These are phyloP conservation scores for Hypomecis punctinalis DNA, from an alignment of 2,888 invertebrate species.

Conservation along the genomic window DNA sequence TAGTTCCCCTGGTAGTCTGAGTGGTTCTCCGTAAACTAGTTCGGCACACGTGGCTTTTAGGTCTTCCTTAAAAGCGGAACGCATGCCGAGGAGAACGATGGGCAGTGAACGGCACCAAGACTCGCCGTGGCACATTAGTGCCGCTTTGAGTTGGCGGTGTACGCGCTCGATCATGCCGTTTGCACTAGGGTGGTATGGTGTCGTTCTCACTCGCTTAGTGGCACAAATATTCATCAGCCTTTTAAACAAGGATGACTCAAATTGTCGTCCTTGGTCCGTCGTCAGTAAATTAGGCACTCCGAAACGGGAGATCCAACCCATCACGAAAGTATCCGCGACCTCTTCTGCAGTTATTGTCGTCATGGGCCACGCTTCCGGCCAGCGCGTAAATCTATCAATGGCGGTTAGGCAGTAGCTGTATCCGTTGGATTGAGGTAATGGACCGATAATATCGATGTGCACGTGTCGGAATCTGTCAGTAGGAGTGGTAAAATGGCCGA, in stretches of 20 bases:
- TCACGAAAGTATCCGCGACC: neutral
- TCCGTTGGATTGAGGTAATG: neutral
- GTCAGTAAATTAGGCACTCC: neutral
- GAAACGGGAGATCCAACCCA: conserved; percentile 2
- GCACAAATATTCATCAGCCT: neutral
- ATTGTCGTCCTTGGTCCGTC: conserved; percentile 2
- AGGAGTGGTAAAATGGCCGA: neutral
- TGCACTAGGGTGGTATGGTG: no score
- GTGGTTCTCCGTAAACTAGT: neutral
- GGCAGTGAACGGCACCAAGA: neutral
- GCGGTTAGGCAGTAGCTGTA: conserved; percentile 5
- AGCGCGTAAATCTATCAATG: conserved; percentile 1
- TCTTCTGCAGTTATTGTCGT: neutral
- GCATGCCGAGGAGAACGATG: conserved; percentile 1
- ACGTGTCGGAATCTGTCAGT: neutral
- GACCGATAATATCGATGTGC: neutral
- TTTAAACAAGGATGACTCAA: conserved; percentile 1
- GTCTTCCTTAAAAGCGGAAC: conserved; percentile 1
- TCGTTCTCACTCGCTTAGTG: no score
- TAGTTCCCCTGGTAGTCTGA: conserved; percentile 3
- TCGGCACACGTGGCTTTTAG: neutral
- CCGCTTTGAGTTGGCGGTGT: conserved; percentile 2
- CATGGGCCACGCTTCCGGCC: conserved; percentile 3
- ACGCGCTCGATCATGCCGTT: neutral
- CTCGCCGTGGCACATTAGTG: neutral